Evolutionary conservation across 2,113 vertebrate genomes (phyloP).

Genomic region (Regulus satrapa): DNA sequence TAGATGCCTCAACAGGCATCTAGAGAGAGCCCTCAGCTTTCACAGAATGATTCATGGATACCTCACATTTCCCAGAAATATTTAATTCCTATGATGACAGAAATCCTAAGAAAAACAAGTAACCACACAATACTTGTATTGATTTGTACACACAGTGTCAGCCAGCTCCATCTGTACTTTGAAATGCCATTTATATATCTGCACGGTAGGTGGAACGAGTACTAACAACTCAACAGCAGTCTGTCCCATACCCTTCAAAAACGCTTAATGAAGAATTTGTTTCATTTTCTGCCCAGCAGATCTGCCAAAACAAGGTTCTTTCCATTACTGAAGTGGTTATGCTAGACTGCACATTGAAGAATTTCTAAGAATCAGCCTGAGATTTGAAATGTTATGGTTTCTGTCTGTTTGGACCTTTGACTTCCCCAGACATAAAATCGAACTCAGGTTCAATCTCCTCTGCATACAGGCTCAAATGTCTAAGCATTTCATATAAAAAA

Average conservation of each 20-base stretch:
- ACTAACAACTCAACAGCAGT: background rate
- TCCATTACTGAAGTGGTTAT: background rate
- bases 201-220: background rate
- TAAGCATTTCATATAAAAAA: background rate
- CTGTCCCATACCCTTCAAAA: background rate
- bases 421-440: background rate
- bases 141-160: background rate
- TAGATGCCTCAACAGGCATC: background rate
- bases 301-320: background rate
- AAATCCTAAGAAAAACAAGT: background rate
- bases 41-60: background rate
- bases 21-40: background rate
- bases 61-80: background rate
- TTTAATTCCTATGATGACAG: background rate
- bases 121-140: background rate
- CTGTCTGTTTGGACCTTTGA: background rate
- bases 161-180: background rate
- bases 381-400: background rate
- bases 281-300: background rate
- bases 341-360: background rate
- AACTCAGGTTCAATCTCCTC: background rate
- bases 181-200: background rate
- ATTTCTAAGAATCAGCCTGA: background rate
- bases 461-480: background rate
- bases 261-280: background rate